Evolutionary conservation across 2,888 invertebrate genomes (phyloP), one percentile per base, ranked within the genome.

Genomic region (Tetropium fuscum): DNA sequence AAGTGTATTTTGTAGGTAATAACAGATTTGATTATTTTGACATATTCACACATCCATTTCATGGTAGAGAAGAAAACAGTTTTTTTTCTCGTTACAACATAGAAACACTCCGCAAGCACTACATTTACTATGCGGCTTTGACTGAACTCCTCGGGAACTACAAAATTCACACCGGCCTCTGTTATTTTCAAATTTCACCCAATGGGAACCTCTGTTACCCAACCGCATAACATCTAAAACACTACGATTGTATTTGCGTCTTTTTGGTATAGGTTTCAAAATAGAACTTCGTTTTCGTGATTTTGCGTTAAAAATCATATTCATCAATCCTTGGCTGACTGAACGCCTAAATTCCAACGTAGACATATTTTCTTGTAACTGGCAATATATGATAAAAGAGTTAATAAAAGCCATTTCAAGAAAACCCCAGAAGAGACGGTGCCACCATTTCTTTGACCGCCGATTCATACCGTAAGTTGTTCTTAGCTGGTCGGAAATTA

Each of bases 371-470:
- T 54, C 54, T 15, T 36, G 13, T 11, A 16, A 64, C 48, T 47
- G 51, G 51, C 32, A 53, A 25, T 57, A 61, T 8, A 69, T 32
- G 16, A 55, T 49, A 53, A 55, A 58, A 13, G 58, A 48, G 53
- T 66, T 70, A 18, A 73, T 64, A 58, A 72, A 69, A 20, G 59
- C 56, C 4, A 71, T 68, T 22, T 71, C 70, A 15, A 72, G 11
- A 15, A 71, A 30, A 4, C 63, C 68, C 41, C 51, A 72, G 57
- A 73, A 73, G 15, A 74, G 40, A 36, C 66, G 16, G 56, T 72
- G 71, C 72, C 72, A 73, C 72, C 69, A 75, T 57, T 73, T 73
- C 34, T 48, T 27, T 8, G 62, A 58, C 18, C 62, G 20, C 11
- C 62, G n/a, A 13, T 38, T 47, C 11, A 58, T 32, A 32, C 47